phyloP scores from a whole-genome alignment of 2,888 invertebrate species.

The Lomographa bimaculata region DNA sequence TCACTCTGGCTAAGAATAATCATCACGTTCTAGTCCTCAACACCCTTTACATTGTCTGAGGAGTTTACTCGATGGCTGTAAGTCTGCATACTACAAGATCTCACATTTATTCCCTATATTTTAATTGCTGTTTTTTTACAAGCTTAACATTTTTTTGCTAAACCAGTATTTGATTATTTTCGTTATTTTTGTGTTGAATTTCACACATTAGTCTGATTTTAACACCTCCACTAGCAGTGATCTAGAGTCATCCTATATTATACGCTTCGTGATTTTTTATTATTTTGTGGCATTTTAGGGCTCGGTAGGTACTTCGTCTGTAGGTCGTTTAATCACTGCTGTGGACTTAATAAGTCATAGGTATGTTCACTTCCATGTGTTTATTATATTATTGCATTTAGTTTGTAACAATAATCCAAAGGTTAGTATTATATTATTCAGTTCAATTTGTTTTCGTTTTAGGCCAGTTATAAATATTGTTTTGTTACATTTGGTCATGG shows the following conservation, averaged over 20 bases:
- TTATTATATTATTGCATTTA: conserved; percentile 79
- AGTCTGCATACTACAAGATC: conserved; percentile 84
- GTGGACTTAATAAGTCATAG: conserved; percentile 72
- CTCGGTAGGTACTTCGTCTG: conserved; percentile 42
- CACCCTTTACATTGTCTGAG: conserved; percentile 96
- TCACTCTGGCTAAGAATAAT: conserved; percentile 98
- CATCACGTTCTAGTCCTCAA: conserved; percentile 98
- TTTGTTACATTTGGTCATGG: conserved; percentile 58
- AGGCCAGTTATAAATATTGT: conserved; percentile 52
- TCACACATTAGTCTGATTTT: conserved; percentile 77
- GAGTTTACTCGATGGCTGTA: conserved; percentile 80
- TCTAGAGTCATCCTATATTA: conserved; percentile 54
- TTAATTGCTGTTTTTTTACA: conserved; percentile 82
- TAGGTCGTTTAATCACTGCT: conserved; percentile 61
- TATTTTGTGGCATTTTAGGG: conserved; percentile 61
- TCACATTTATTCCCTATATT: conserved; percentile 83
- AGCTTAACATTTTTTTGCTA: conserved; percentile 81
- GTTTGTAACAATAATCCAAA: conserved; percentile 82
- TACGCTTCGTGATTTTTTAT: conserved; percentile 59
- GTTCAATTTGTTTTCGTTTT: conserved; percentile 51
- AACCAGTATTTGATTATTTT: conserved; percentile 81
- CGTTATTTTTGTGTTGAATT: conserved; percentile 76
- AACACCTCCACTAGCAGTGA: conserved; percentile 69
- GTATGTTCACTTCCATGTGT: conserved; percentile 70
- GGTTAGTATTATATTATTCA: conserved; percentile 74